A percentile compares a stretch with the other conserved stretches of the same genome.
phyloP scores from a whole-genome alignment of 1,140 invertebrate species.

The Hycleus phaleratus region DNA sequence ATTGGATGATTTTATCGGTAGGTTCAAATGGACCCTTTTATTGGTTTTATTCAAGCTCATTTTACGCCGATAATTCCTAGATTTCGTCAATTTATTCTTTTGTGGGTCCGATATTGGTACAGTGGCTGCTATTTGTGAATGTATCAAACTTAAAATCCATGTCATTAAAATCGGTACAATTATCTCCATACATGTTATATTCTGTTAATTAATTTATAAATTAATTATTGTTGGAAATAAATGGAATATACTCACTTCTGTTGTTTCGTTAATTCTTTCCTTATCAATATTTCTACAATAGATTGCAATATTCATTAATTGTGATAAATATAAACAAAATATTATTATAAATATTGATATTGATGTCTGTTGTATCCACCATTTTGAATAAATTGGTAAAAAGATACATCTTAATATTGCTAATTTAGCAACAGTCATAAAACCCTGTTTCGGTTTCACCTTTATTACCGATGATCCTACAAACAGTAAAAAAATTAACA shows the following conservation, averaged over 20 bases:
- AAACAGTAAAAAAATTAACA: conserved; percentile 18
- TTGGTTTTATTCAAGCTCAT: background rate
- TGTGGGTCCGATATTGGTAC: conserved; percentile 42
- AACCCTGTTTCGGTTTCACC: conserved; percentile 83
- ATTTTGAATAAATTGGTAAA: conserved; percentile 71
- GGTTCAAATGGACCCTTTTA: too few species aligned
- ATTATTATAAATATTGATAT: conserved; percentile 58
- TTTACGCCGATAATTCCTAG: conserved; percentile 13
- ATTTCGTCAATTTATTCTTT: conserved; percentile 7
- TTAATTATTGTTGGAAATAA: too few species aligned
- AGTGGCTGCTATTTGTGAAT: conserved; percentile 85
- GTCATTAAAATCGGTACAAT: conserved; percentile 73
- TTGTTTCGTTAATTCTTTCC: background rate
- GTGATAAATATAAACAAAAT: conserved; percentile 26
- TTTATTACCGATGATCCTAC: conserved; percentile 88
- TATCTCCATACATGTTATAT: conserved; percentile 54
- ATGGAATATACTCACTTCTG: conserved; percentile 18
- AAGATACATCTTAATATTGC: conserved; percentile 72
- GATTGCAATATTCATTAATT: conserved; percentile 47
- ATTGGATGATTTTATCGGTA: background rate
- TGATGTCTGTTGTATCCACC: conserved; percentile 87
- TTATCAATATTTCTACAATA: conserved; percentile 40
- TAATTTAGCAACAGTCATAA: conserved; percentile 71
- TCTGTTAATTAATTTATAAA: conserved; percentile 29
- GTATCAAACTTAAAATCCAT: conserved; percentile 73